Percentiles rank a stretch among this genome's conserved stretches.
phyloP scores from a whole-genome alignment of 1,140 invertebrate species.

The Pseudachorutes palmiensis region DNA sequence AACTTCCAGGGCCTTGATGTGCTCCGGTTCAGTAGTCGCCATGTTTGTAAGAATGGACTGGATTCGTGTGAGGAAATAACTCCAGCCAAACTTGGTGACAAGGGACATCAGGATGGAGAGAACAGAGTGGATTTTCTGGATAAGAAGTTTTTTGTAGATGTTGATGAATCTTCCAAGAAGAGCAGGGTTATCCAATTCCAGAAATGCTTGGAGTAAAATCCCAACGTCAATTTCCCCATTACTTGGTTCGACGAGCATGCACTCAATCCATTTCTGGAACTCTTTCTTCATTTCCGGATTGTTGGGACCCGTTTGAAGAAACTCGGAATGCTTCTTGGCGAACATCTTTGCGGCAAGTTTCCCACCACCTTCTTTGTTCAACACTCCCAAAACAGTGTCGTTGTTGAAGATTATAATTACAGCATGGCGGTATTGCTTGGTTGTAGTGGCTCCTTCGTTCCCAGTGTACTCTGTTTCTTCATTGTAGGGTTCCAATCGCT shows the following conservation, averaged over 20 bases:
- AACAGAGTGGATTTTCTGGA: background rate
- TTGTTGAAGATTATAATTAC: background rate
- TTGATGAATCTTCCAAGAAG: background rate
- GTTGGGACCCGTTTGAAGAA: background rate
- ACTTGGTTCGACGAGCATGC: background rate
- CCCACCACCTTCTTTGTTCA: background rate
- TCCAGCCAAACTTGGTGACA: background rate
- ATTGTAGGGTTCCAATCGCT: background rate
- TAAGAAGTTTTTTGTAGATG: background rate
- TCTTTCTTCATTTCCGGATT: background rate
- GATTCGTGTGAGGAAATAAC: background rate
- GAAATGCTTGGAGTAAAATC: background rate
- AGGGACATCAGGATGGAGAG: background rate
- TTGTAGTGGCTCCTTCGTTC: background rate
- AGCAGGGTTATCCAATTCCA: background rate
- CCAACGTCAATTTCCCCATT: background rate
- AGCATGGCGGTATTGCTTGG: background rate
- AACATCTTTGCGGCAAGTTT: background rate
- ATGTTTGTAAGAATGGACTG: background rate
- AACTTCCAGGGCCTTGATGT: background rate
- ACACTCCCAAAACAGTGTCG: background rate
- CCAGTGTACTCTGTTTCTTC: background rate
- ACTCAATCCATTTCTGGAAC: background rate
- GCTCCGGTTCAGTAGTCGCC: background rate
- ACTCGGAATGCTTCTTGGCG: background rate